Percentiles rank a stretch among this genome's conserved stretches.
Evolutionary conservation across 2,797 vertebrate genomes (phyloP).

Genomic region (Anguilla megastoma): DNA sequence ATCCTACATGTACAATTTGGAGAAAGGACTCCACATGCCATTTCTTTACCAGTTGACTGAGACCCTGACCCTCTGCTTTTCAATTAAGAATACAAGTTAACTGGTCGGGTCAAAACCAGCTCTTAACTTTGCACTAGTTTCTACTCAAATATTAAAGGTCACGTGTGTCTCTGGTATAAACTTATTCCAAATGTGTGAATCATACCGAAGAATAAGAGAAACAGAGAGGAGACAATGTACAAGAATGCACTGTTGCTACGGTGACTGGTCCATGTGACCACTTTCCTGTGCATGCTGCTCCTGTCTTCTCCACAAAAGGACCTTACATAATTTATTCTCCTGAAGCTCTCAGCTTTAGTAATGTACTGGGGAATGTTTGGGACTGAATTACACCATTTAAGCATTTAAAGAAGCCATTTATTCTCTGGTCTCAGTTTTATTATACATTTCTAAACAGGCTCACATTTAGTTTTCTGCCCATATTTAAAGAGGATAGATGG

Average conservation of each 20-base stretch:
- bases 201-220: not conserved
- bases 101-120: not conserved
- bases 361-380: not conserved
- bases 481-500: not conserved
- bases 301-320: not conserved
- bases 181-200: not conserved
- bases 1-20: too few species aligned
- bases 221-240: not conserved
- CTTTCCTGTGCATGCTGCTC: not conserved
- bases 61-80: not conserved
- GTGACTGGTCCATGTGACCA: slow-evolving; percentile 7
- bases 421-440: not conserved
- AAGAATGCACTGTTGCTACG: not conserved
- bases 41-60: not conserved
- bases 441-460: not conserved
- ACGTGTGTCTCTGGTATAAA: not conserved
- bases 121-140: not conserved
- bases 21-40: too few species aligned
- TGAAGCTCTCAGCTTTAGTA: not conserved
- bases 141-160: not conserved
- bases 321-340: not conserved
- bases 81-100: not conserved
- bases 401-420: not conserved
- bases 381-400: not conserved
- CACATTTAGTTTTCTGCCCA: not conserved